A percentile compares a stretch with the other conserved stretches of the same genome.
These are phyloP conservation scores for Anguilla japonica DNA, from an alignment of 2,113 vertebrate genomes.

Conservation along the genomic window DNA sequence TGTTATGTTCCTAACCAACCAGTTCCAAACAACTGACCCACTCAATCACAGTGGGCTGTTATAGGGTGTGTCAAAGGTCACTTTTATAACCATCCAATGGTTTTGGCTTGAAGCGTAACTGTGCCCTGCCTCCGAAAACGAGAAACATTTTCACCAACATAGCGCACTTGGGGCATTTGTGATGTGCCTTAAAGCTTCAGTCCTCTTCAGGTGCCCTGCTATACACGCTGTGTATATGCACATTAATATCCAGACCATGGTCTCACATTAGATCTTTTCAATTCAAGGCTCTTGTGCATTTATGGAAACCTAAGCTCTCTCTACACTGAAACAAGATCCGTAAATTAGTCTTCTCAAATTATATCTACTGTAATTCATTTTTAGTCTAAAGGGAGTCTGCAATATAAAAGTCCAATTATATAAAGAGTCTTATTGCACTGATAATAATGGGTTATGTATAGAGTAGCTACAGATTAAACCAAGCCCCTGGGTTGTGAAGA, in stretches of 20 bases:
- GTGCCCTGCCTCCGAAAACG: not conserved
- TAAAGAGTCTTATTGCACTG: not conserved
- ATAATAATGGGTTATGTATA: not conserved
- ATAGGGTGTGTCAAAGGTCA: not conserved
- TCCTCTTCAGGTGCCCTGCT: not conserved
- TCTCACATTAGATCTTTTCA: not conserved
- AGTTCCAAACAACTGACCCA: not conserved
- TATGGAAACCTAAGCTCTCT: not conserved
- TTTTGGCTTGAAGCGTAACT: not conserved
- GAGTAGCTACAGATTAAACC: not conserved
- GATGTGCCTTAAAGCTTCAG: not conserved
- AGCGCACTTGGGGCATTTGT: not conserved
- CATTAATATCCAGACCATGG: not conserved
- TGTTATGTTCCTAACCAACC: no score
- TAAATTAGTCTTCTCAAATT: not conserved
- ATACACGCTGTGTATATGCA: not conserved
- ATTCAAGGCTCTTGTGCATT: not conserved
- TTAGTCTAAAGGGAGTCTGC: not conserved
- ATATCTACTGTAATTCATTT: not conserved
- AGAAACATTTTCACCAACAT: not conserved
- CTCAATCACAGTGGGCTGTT: not conserved
- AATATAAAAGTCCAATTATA: not conserved
- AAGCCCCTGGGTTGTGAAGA: not conserved
- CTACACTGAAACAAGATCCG: not conserved
- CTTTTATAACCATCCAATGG: not conserved